A percentile compares a stretch with the other conserved stretches of the same genome.
Evolutionary conservation across 92 coral and sea anemone species (phyloP).

Genomic region (Zoanthus sansibaricus): DNA sequence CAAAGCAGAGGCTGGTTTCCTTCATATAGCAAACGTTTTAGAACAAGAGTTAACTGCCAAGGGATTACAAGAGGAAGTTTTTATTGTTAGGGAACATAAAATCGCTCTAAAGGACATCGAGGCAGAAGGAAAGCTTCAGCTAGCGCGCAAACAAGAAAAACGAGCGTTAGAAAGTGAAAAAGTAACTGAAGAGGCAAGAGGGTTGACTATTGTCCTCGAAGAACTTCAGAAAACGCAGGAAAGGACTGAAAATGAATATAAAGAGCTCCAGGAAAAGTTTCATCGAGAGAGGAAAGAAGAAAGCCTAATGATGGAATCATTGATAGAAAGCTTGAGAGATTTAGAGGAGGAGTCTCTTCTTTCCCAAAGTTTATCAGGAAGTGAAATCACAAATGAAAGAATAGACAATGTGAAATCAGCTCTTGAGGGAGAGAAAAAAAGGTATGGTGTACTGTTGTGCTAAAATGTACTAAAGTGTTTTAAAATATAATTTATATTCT

Average conservation of each 20-base stretch:
- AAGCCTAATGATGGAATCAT: slow-evolving; percentile 76
- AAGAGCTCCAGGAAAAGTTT: slow-evolving; percentile 82
- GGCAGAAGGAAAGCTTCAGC: slow-evolving; percentile 83
- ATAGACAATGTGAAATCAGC: slow-evolving; percentile 41
- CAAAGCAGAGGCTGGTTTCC: slow-evolving; percentile 67
- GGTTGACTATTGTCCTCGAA: slow-evolving; percentile 69
- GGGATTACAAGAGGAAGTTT: slow-evolving; percentile 70
- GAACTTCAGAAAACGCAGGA: slow-evolving; percentile 87
- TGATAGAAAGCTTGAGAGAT: slow-evolving; percentile 86
- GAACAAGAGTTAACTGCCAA: slow-evolving; percentile 74
- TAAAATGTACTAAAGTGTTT: background rate
- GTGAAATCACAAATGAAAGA: slow-evolving; percentile 65
- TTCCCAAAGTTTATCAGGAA: slow-evolving; percentile 78
- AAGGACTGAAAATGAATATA: slow-evolving; percentile 80
- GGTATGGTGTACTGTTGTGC: slow-evolving; percentile 42
- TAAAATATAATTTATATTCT: background rate
- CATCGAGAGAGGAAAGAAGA: slow-evolving; percentile 81
- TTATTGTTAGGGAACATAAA: slow-evolving; percentile 70
- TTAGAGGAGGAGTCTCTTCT: slow-evolving; percentile 90
- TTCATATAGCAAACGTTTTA: slow-evolving; percentile 68
- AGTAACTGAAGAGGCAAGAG: slow-evolving; percentile 58
- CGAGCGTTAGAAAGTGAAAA: slow-evolving; percentile 61
- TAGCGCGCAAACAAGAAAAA: slow-evolving; percentile 78
- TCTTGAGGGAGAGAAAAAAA: slow-evolving; percentile 75
- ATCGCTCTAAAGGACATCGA: slow-evolving; percentile 82